Evolutionary conservation across 2,797 vertebrate genomes (phyloP).

Genomic region (Astyanax mexicanus): DNA sequence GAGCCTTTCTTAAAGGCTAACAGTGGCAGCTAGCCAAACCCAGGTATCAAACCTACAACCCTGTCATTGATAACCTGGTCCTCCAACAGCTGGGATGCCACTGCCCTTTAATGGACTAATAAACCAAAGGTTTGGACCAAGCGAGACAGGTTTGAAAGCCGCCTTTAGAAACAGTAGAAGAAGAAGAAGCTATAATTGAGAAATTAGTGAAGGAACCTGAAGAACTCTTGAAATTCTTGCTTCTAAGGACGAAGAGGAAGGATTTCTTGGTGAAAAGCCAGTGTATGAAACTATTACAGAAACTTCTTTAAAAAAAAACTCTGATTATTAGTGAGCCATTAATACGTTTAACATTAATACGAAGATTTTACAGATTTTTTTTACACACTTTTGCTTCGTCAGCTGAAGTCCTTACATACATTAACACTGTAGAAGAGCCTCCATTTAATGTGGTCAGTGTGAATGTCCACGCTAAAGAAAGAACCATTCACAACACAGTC

Average conservation of each 20-base stretch:
- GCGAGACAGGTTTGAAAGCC: too few relatives aligned
- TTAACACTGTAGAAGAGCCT: slow-evolving; percentile 51
- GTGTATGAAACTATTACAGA: neutral
- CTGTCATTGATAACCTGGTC: too few relatives aligned
- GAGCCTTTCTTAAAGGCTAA: too few relatives aligned
- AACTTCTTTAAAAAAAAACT: slow-evolving; percentile 12
- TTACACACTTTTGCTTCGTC: slow-evolving; percentile 31
- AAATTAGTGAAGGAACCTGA: neutral
- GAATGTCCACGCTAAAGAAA: slow-evolving; percentile 18
- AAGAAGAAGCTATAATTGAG: too few relatives aligned
- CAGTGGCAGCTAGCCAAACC: too few relatives aligned
- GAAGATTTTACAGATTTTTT: slow-evolving; percentile 4
- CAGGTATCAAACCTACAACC: too few relatives aligned
- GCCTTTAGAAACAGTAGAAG: neutral
- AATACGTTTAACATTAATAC: too few relatives aligned
- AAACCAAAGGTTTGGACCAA: too few relatives aligned
- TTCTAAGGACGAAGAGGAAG: neutral
- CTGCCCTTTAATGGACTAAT: too few relatives aligned
- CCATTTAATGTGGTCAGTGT: slow-evolving; percentile 28
- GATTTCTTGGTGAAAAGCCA: neutral
- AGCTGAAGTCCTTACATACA: slow-evolving; percentile 54
- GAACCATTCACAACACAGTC: slow-evolving; percentile 50
- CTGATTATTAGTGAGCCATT: slow-evolving; percentile 26
- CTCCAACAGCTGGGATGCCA: too few relatives aligned
- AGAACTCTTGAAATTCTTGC: neutral